These are phyloP conservation scores for Rhea pennata DNA, from an alignment of 2,113 vertebrate genomes.

Conservation along the genomic window DNA sequence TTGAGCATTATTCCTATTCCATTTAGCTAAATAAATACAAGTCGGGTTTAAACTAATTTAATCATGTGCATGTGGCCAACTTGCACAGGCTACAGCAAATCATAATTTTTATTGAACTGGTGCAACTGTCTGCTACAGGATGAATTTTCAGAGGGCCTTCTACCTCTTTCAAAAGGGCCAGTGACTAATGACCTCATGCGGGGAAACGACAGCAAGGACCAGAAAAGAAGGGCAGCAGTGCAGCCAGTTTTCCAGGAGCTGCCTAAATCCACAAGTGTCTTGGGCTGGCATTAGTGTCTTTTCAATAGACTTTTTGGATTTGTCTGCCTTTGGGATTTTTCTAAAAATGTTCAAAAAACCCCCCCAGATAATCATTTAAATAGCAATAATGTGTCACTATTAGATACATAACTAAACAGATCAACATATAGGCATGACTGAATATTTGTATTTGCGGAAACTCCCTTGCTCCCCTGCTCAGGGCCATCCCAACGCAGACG, in stretches of 20 bases:
- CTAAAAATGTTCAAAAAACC: not conserved
- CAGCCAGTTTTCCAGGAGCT: not conserved
- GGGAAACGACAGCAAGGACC: not conserved
- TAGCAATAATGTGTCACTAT: not conserved
- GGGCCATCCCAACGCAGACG: rapidly evolving
- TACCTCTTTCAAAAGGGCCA: not conserved
- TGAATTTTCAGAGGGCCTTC: not conserved
- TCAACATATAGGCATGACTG: rapidly evolving
- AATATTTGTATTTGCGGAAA: not conserved
- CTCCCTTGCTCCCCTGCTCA: rapidly evolving
- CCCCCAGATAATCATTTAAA: not conserved
- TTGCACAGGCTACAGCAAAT: conserved; percentile 11
- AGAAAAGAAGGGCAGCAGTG: not conserved
- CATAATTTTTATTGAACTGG: not conserved
- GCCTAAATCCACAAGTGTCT: not conserved
- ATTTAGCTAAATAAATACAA: conserved; percentile 55
- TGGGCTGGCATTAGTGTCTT: not conserved
- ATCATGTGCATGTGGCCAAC: not conserved
- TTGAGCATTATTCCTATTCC: conserved; percentile 31
- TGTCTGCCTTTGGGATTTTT: not conserved
- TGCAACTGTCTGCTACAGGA: not conserved
- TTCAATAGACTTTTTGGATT: not conserved
- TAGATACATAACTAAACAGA: not conserved
- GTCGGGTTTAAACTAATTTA: conserved; percentile 27
- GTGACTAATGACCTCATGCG: not conserved